Conservation (phyloP, 2,113 vertebrate species). For the Myotis brandtii region DNA sequence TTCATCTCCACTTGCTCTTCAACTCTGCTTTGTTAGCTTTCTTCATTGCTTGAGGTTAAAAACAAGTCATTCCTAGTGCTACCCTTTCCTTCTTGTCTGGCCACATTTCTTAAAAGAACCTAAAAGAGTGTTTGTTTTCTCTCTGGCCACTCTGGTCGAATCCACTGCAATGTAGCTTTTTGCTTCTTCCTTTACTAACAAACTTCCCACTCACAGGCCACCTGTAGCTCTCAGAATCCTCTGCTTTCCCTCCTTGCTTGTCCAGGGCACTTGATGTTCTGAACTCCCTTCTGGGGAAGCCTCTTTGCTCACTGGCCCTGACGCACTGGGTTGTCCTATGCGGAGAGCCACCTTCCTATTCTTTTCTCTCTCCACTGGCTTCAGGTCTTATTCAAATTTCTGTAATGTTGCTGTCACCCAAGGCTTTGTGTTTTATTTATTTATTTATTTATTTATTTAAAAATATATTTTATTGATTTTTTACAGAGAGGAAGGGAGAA, state of each 20-base stretch:
- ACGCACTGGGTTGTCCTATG: background rate
- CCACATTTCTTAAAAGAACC: background rate
- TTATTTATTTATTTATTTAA: no score
- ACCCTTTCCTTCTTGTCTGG: background rate
- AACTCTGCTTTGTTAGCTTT: background rate
- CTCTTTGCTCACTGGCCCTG: background rate
- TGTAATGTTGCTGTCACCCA: background rate
- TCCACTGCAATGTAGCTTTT: background rate
- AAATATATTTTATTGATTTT: no score
- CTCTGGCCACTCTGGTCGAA: background rate
- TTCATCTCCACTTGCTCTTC: background rate
- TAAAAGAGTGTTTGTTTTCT: background rate
- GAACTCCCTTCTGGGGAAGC: background rate
- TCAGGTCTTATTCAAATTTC: background rate
- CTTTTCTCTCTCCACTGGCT: background rate
- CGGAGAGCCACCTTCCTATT: background rate
- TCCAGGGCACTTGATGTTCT: background rate
- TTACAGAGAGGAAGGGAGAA: no score
- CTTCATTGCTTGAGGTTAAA: background rate
- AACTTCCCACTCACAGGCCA: background rate
- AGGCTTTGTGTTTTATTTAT: background rate
- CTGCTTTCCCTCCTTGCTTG: background rate
- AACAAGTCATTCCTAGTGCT: background rate
- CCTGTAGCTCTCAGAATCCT: background rate
- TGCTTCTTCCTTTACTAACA: background rate